phyloP scores from a whole-genome alignment of 2,113 vertebrate species.

The Trematocara macrostoma region DNA sequence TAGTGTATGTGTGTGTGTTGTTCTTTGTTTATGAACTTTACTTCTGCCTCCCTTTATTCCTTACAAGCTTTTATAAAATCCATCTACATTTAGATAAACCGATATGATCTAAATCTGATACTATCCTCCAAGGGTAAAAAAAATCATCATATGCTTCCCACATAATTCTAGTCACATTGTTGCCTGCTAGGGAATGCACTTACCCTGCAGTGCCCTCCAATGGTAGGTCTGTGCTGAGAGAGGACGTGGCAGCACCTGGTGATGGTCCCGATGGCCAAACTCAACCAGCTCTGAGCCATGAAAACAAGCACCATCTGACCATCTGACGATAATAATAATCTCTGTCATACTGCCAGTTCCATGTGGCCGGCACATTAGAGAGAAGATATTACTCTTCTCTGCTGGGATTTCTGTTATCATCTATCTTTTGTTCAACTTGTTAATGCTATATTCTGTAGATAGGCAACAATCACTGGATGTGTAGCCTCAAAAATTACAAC shows the following conservation, averaged over 20 bases:
- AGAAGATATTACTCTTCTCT: conserved; percentile 4
- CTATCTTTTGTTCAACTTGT: background rate
- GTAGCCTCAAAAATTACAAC: background rate
- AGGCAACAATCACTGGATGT: background rate
- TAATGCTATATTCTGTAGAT: background rate
- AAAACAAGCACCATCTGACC: conserved; percentile 66
- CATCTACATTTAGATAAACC: background rate
- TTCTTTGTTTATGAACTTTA: background rate
- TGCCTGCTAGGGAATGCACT: background rate
- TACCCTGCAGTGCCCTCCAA: conserved; percentile 56
- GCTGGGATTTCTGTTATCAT: background rate
- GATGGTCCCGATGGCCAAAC: conserved; percentile 49
- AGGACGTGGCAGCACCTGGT: conserved; percentile 46
- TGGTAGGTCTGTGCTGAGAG: conserved; percentile 37
- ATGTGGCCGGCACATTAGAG: conserved; percentile 15
- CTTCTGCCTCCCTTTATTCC: background rate
- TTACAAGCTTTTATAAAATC: background rate
- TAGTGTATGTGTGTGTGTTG: background rate
- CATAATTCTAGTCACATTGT: background rate
- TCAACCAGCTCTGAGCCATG: conserved; percentile 67
- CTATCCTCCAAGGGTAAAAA: background rate
- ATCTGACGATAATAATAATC: conserved; percentile 61
- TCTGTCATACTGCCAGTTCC: conserved; percentile 49
- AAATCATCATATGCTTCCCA: background rate
- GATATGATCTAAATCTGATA: background rate